Percentiles rank a stretch among this genome's conserved stretches.
phyloP scores from a whole-genome alignment of 2,113 vertebrate genomes.

The Ascaphus truei region DNA sequence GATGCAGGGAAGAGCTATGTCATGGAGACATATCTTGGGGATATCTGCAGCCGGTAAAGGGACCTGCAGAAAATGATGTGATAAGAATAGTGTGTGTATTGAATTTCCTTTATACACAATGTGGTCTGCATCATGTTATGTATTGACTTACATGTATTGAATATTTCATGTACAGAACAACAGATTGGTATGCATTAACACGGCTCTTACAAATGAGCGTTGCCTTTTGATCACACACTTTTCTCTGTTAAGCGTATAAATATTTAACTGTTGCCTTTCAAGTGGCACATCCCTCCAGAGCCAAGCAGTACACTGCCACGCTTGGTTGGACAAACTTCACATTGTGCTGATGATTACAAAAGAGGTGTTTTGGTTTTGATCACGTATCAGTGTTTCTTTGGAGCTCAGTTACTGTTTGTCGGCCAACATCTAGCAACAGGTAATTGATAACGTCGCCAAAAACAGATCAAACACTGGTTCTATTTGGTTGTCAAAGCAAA shows the following conservation, averaged over 20 bases:
- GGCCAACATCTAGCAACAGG: too few species aligned
- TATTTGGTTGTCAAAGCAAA: too few species aligned
- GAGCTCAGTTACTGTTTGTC: background rate
- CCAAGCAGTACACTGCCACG: background rate
- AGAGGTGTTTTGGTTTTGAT: background rate
- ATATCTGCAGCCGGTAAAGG: too few species aligned
- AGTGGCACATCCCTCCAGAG: background rate
- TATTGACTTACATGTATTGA: too few species aligned
- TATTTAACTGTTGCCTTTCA: slow-evolving; percentile 1
- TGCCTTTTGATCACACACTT: background rate
- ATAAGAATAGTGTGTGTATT: too few species aligned
- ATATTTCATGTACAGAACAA: background rate
- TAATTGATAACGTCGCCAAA: background rate
- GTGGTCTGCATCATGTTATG: too few species aligned
- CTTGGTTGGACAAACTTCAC: slow-evolving; percentile 7
- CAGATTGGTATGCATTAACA: slow-evolving; percentile 1
- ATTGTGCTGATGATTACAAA: slow-evolving; percentile 11
- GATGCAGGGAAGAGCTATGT: too few species aligned
- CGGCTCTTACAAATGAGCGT: background rate
- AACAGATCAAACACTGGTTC: background rate
- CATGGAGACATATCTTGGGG: too few species aligned
- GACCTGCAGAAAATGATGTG: too few species aligned
- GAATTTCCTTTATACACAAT: too few species aligned
- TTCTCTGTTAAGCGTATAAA: background rate
- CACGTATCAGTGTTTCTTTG: background rate